Percentiles rank a stretch among this genome's conserved stretches.
phyloP scores from a whole-genome alignment of 64 coral and sea anemone genomes.

The Pocillopora verrucosa region DNA sequence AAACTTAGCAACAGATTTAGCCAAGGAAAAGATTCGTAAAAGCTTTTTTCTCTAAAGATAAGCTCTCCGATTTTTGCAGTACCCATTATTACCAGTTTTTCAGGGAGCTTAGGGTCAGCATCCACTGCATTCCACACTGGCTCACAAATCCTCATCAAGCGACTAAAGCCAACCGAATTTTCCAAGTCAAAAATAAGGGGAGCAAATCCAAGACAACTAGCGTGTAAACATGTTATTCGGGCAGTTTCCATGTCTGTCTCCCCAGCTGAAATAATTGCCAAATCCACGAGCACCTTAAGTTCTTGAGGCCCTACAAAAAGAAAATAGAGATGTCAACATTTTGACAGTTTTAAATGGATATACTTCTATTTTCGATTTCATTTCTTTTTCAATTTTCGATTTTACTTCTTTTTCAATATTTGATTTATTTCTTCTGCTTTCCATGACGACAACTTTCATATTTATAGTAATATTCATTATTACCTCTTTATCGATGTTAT shows the following conservation, averaged over 20 bases:
- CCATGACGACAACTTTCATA: no score
- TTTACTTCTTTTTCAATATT: no score
- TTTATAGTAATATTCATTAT: no score
- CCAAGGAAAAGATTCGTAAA: no score
- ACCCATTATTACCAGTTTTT: conserved; percentile 49
- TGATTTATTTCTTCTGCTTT: no score
- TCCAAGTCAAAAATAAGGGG: conserved; percentile 66
- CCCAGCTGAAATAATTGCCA: conserved; percentile 83
- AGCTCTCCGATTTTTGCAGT: not conserved
- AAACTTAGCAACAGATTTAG: no score
- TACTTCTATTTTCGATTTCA: no score
- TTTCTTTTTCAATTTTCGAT: no score
- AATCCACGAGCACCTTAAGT: conserved; percentile 75
- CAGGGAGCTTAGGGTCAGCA: conserved; percentile 45
- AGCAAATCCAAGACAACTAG: conserved; percentile 73
- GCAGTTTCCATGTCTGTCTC: conserved; percentile 72
- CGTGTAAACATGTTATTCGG: conserved; percentile 65
- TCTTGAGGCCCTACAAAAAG: conserved; percentile 55
- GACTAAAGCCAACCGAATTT: conserved; percentile 33
- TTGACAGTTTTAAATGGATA: no score
- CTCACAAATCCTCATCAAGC: conserved; percentile 65
- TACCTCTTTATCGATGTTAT: no score
- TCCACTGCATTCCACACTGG: conserved; percentile 77
- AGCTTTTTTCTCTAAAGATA: not conserved
- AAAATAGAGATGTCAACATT: not conserved